Evolutionary conservation across 2,797 vertebrate species (phyloP).

Genomic region (Neopelma chrysocephalum): DNA sequence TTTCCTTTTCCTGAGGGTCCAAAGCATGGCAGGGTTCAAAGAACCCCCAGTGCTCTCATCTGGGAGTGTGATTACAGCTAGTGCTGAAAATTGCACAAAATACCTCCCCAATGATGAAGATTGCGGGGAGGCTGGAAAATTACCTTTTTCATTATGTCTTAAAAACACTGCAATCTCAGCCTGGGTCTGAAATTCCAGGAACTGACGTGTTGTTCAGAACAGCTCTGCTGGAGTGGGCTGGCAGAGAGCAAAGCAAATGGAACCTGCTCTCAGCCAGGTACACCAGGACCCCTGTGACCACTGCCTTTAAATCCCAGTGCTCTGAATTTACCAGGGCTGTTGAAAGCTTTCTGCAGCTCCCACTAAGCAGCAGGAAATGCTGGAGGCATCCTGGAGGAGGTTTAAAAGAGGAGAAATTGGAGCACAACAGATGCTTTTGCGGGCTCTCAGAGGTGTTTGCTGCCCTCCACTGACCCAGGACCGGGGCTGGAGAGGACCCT

Average conservation of each 20-base stretch:
- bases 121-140: slow-evolving; percentile 60
- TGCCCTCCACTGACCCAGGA: not conserved
- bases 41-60: slow-evolving; percentile 2
- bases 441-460: not conserved
- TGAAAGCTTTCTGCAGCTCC: slow-evolving; percentile 49
- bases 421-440: not conserved
- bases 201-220: not conserved
- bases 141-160: slow-evolving; percentile 53
- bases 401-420: not conserved
- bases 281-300: not conserved
- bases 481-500: not conserved
- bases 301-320: not conserved
- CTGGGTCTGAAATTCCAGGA: slow-evolving; percentile 46
- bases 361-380: not conserved
- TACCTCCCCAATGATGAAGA: slow-evolving; percentile 50
- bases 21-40: not conserved
- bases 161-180: slow-evolving; percentile 51
- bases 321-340: not conserved
- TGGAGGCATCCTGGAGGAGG: not conserved
- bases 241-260: slow-evolving; percentile 30
- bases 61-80: slow-evolving; percentile 9
- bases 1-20: not conserved
- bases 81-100: slow-evolving; percentile 60
- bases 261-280: not conserved
- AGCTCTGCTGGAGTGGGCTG: not conserved